phyloP scores from a whole-genome alignment of 2,888 invertebrate species.

The Sarcophaga caerulescens region DNA sequence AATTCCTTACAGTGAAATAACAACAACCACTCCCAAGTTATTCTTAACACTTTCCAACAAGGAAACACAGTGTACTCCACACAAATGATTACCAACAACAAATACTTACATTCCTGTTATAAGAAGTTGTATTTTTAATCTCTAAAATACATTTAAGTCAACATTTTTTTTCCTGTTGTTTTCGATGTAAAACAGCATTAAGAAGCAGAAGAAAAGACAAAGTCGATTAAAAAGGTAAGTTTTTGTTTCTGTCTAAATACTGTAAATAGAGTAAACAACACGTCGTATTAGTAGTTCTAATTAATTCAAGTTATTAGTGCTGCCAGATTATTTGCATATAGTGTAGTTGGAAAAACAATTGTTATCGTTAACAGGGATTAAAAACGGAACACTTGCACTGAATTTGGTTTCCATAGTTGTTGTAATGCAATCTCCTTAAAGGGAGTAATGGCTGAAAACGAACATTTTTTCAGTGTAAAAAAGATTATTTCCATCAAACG shows the following conservation, averaged over 20 bases:
- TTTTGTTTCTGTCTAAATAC: not conserved
- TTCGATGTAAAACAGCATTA: not conserved
- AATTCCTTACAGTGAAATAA: not conserved
- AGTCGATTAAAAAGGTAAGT: conserved; percentile 44
- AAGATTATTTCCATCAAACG: no score
- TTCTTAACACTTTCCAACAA: not conserved
- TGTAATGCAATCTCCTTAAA: no score
- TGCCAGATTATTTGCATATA: no score
- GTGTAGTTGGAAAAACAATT: no score
- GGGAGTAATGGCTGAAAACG: no score
- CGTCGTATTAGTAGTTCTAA: no score
- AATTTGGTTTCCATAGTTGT: no score
- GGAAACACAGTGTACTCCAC: not conserved
- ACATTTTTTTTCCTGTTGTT: not conserved
- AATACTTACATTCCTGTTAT: conserved; percentile 50
- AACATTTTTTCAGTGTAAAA: no score
- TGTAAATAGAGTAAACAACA: no score
- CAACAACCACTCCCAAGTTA: conserved; percentile 1
- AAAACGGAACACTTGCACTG: no score
- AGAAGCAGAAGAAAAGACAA: conserved; percentile 27
- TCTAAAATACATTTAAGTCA: conserved; percentile 53
- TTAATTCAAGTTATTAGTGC: no score
- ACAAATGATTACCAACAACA: not conserved
- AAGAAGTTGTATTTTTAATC: conserved; percentile 47
- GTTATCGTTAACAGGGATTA: no score